Evolutionary conservation across 35 echinoderm and acorn worm species (phyloP), one percentile per base, ranked within the genome.

Genomic region (Lytechinus variegatus): DNA sequence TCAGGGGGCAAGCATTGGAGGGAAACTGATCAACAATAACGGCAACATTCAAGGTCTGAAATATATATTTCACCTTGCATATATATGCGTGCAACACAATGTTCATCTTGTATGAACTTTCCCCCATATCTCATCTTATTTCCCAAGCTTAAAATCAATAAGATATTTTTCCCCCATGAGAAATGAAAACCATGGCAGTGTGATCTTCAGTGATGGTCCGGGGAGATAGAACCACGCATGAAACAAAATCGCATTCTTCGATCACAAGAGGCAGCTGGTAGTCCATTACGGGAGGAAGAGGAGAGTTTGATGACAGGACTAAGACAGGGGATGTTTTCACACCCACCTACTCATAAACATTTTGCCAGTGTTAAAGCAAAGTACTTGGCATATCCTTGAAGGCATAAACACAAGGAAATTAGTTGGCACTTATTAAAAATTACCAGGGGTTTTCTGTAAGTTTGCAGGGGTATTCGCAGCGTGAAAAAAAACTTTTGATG

Each of bases 241-340:
- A 79, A 79, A 79, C 66, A 79, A n/a, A 79, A 79, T 79, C 66
- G 66, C 66, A 79, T 79, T 79, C 16, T 79, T 79, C 66, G 66
- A 79, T 79, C 66, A 79, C 19, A n/a, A 79, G 66, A 79, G 66
- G 66, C 66, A 79, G 66, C 66, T 79, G 66, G 66, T 79, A 24
- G 66, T 1, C 66, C 66, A 79, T 79, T 79, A 79, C 19, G 66
- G 66, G 66, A 79, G 19, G 66, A 79, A 79, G 16, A 79, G 12
- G 66, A 16, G 66, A 79, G 19, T 79, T n/a, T 79, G 66, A 79
- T 79, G 66, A 79, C 66, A 79, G 66, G 66, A 79, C 19, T 3
- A 79, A 79, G 66, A 79, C 66, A 79, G 66, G 33, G 33, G 33
- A 0, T 44, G 33, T 44, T 44, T 44, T 44, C 33, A 44, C 33